Conservation (phyloP, 2,113 vertebrate species). For the Calonectris borealis region DNA sequence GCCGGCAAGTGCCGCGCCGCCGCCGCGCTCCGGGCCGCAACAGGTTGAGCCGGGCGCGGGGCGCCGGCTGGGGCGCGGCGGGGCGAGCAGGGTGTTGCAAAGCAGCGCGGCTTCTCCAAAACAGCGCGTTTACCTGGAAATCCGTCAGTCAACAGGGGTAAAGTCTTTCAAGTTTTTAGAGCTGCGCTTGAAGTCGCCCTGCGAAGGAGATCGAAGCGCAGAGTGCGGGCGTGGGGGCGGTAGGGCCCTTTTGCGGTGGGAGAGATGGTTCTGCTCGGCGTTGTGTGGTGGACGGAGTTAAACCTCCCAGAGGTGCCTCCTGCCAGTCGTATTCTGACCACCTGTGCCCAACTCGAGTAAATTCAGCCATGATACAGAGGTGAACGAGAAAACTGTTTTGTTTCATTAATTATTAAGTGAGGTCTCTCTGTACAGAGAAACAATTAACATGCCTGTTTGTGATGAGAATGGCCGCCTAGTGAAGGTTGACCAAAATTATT, state of each 20-base stretch:
- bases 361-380: background rate
- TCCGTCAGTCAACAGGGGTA: rapidly evolving
- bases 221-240: background rate
- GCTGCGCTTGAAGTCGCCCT: background rate
- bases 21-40: no score
- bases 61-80: background rate
- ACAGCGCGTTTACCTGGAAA: rapidly evolving
- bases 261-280: background rate
- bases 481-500: background rate
- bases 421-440: background rate
- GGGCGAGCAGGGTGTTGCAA: background rate
- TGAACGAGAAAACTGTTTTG: background rate
- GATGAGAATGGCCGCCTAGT: background rate
- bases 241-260: background rate
- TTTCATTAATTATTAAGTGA: background rate
- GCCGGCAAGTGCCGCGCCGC: no score
- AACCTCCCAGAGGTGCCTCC: background rate
- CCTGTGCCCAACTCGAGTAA: background rate
- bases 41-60: no score
- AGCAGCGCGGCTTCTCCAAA: background rate
- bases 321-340: background rate
- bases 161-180: background rate
- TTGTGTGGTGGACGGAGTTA: background rate
- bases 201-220: rapidly evolving
- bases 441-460: background rate